Evolutionary conservation across 2,113 vertebrate species (phyloP).

Genomic region (Entelurus aequoreus): DNA sequence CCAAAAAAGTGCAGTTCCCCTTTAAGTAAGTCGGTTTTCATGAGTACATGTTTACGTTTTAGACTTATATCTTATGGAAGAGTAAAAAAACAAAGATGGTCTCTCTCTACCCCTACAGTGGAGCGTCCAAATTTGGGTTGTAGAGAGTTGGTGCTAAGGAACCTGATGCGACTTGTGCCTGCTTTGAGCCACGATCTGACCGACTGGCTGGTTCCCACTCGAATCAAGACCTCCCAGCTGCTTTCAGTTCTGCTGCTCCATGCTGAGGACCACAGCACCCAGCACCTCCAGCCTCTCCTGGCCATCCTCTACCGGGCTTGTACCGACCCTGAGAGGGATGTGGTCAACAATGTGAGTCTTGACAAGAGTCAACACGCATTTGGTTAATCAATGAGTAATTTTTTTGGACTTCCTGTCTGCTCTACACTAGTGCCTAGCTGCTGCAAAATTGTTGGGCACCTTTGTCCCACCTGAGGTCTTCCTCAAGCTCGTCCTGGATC

Average conservation of each 20-base stretch:
- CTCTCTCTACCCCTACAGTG: conserved; percentile 54
- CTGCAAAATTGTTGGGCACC: conserved; percentile 79
- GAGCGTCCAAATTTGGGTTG: conserved; percentile 85
- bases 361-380: conserved; percentile 3
- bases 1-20: too few relatives aligned
- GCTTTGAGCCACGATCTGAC: conserved; percentile 79
- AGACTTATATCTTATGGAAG: background rate
- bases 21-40: too few relatives aligned
- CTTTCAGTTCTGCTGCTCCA: conserved; percentile 80
- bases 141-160: conserved; percentile 87
- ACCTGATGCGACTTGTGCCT: conserved; percentile 84
- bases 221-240: conserved; percentile 83
- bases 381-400: conserved; percentile 21
- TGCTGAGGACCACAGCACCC: conserved; percentile 85
- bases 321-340: conserved; percentile 71
- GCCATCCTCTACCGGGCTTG: conserved; percentile 78
- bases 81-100: background rate
- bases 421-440: conserved; percentile 72
- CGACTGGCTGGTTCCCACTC: conserved; percentile 86
- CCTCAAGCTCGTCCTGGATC: conserved; percentile 77
- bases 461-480: conserved; percentile 85
- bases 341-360: conserved; percentile 80
- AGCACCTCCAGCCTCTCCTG: conserved; percentile 85
- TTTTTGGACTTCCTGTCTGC: conserved; percentile 23
- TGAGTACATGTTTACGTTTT: background rate